Evolutionary conservation across 2,888 invertebrate species (phyloP), one percentile per base, ranked within the genome.

Genomic region (Hyalella azteca): DNA sequence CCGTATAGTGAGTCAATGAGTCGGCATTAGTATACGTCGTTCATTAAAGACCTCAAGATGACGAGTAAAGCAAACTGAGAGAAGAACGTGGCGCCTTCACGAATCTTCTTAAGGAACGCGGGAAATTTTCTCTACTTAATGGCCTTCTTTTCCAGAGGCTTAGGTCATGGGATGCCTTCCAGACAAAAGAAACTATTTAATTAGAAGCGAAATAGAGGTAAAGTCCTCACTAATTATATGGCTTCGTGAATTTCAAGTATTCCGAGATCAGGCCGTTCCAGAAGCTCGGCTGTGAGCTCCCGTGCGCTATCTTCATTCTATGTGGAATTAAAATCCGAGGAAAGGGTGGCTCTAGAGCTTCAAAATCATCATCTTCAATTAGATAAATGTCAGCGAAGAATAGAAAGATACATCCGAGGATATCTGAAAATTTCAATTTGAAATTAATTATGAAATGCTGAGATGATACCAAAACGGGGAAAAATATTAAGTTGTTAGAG

Each of bases 111-210:
- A n/a, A 60, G 15, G 29, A 60, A 60, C 32, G 22, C 29, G 15
- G 19, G 36, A 60, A 36, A 36, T 60, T 60, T 60, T 60, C 60
- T n/a, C 60, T 36, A 19, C 60, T 11, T 60, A 26, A 60, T 36
- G 29, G 19, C 36, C 60, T 60, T 60, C 60, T 60, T 60, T 29
- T 19, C 36, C 36, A 11, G 32, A 36, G 36, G 29, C 32, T 15
- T 36, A 36, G 60, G 60, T 60, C 54, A 26, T 54, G 54, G 54
- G 54, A 54, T 7, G 54, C 54, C 49, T 15, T 54, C 60, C 60
- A 36, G 60, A 60, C 60, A 60, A 60, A 60, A 60, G 60, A 60
- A 60, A 60, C 60, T 60, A 60, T 60, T 60, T 60, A 60, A 60
- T 60, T 60, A 60, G 60, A 60, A 60, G 60, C 60, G 60, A 60